A percentile compares a stretch with the other conserved stretches of the same genome.
Evolutionary conservation across 1,140 invertebrate species (phyloP).

Genomic region (Orius insidiosus): DNA sequence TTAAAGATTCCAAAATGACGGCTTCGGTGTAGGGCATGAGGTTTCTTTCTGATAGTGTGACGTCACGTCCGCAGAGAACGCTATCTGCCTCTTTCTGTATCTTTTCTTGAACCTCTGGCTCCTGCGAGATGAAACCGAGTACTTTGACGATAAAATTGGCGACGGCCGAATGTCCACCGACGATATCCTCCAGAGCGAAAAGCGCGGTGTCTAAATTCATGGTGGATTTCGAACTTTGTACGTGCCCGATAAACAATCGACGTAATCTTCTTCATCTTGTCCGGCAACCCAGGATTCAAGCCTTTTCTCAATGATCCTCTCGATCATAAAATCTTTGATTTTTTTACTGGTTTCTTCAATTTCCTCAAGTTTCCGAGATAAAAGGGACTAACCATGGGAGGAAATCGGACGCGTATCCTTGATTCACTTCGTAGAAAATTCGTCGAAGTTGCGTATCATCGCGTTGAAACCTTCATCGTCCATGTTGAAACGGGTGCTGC

Average conservation of each 20-base stretch:
- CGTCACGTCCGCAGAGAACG: constrained; percentile 31
- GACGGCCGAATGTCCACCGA: constrained; percentile 74
- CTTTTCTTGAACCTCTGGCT: constrained; percentile 39
- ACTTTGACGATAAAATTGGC: constrained; percentile 59
- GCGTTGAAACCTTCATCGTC: constrained; percentile 43
- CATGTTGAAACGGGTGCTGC: constrained; percentile 47
- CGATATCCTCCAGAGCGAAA: constrained; percentile 66
- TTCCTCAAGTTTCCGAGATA: constrained; percentile 49
- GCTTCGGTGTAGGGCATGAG: constrained; percentile 68
- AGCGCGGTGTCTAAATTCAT: constrained; percentile 32
- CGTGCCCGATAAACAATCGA: constrained; percentile 53
- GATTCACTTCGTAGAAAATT: constrained; percentile 83
- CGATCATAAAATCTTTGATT: constrained; percentile 57
- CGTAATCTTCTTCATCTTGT: constrained; percentile 36
- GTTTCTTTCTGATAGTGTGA: constrained; percentile 45
- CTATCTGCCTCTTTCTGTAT: constrained; percentile 52
- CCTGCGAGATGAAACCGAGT: constrained; percentile 44
- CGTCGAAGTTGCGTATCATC: constrained; percentile 56
- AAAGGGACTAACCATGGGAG: constrained; percentile 59
- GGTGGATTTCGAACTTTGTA: constrained; percentile 39
- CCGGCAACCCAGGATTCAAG: constrained; percentile 26
- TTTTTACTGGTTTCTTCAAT: constrained; percentile 45
- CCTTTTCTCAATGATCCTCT: constrained; percentile 49
- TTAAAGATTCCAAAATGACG: constrained; percentile 57
- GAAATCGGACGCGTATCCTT: constrained; percentile 74